Base-by-base conservation (phyloP, 2,113 vertebrate genomes). In the Ciconia stormi region DNA sequence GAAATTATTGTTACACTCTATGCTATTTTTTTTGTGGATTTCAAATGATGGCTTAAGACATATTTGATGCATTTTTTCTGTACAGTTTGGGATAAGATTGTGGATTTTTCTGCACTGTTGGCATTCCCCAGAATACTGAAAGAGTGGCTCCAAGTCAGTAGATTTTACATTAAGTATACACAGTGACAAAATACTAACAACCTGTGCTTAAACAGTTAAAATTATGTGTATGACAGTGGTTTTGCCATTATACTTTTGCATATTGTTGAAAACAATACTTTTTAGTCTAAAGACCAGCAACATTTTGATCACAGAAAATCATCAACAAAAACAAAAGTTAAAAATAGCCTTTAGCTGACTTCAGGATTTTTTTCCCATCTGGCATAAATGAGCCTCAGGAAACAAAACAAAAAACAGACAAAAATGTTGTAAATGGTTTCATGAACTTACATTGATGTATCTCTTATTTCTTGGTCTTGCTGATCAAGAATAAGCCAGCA, bases 211-310 rank as follows among this genome's bases (percentile, higher is more conserved):
- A 95, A 95, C 42, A 96, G 85, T 92, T 94, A 97, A 96, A 96
- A 95, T 77, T 59, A 95, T 25, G 56, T 81, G 65, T n/a, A 34
- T 91, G 96, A 97, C 91, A 97, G 95, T 97, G 84, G 49, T 89
- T 95, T 97, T 85, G 61, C 91, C 93, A 96, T 80, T 82, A 83
- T 42, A 93, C 50, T 65, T 97, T 95, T 97, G 94, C 93, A 96
- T 97, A 95, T 90, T 89, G 63, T 95, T 97, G 91, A 86, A 94
- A 97, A 89, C 22, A 96, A 90, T 86, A 86, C 67, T 40, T 50
- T 79, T 78, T 70, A 90, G 93, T 81, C 34, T 94, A 87, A 96
- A 93, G 22, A 91, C 30, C 7, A 87, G 80, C 66, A 89, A 93
- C 71, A 84, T 56, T 56, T 87, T 50, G 70, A 95, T 70, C 30